Conservation (phyloP, 2,797 vertebrate species). For the Falco rusticolus region DNA sequence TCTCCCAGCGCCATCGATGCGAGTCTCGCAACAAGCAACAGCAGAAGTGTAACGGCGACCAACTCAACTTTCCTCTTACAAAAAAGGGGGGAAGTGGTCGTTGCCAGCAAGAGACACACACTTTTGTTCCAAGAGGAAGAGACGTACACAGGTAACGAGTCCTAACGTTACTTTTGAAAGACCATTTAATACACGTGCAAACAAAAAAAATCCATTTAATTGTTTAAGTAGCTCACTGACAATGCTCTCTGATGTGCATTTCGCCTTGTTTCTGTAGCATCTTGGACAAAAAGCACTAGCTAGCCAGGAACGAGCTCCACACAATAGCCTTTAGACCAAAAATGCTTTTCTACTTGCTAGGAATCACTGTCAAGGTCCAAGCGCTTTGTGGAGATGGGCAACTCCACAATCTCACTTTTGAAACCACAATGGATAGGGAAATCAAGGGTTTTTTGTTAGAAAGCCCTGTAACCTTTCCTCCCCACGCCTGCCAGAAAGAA, state of each 20-base stretch:
- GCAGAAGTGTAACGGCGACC: background rate
- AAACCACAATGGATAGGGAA: background rate
- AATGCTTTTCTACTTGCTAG: background rate
- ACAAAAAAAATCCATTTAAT: background rate
- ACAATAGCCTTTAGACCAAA: accelerated
- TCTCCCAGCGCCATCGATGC: accelerated
- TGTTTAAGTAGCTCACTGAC: background rate
- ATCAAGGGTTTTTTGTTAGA: background rate
- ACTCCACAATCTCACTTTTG: background rate
- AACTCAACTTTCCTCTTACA: background rate
- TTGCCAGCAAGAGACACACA: background rate
- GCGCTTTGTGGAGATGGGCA: background rate
- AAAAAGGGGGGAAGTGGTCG: background rate
- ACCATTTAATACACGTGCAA: background rate
- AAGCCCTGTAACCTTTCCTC: background rate
- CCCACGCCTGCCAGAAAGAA: background rate
- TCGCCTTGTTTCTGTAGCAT: background rate
- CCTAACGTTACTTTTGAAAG: background rate
- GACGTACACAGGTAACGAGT: background rate
- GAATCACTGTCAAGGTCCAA: background rate
- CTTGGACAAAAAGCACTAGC: background rate
- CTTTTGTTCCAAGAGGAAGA: background rate
- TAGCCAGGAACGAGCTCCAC: background rate
- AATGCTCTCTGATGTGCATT: background rate
- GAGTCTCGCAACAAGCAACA: background rate